phyloP scores from a whole-genome alignment of 2,113 vertebrate species.

The Vicugna pacos region DNA sequence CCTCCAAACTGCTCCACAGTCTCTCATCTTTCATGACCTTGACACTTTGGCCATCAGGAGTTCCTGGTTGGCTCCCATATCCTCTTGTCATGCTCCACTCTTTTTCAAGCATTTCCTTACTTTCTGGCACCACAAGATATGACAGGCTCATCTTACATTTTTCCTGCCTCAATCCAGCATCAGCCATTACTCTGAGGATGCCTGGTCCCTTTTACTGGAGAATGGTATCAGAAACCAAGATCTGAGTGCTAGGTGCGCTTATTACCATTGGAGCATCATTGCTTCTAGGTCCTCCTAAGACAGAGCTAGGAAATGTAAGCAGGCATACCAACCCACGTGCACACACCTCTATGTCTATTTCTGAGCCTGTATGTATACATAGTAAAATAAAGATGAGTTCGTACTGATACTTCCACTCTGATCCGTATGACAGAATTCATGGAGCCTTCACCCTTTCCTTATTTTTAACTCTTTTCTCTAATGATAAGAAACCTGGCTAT shows the following conservation, averaged over 20 bases:
- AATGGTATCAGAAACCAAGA: neutral
- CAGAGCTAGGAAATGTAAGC: neutral
- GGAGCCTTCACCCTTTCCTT: neutral
- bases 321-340: neutral
- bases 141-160: neutral
- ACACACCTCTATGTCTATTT: neutral
- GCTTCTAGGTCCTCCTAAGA: neutral
- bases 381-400: neutral
- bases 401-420: neutral
- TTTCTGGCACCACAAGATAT: slow-evolving; percentile 15
- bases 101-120: neutral
- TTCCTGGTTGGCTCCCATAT: neutral
- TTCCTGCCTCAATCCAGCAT: neutral
- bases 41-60: neutral
- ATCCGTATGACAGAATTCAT: neutral
- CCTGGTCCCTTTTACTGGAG: neutral
- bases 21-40: neutral
- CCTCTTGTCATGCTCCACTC: neutral
- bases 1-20: neutral
- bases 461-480: neutral
- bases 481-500: neutral
- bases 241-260: neutral
- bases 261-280: neutral
- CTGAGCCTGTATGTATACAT: neutral
- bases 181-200: neutral